Evolutionary conservation across 2,888 invertebrate genomes (phyloP).

Genomic region (Clivina fossor): DNA sequence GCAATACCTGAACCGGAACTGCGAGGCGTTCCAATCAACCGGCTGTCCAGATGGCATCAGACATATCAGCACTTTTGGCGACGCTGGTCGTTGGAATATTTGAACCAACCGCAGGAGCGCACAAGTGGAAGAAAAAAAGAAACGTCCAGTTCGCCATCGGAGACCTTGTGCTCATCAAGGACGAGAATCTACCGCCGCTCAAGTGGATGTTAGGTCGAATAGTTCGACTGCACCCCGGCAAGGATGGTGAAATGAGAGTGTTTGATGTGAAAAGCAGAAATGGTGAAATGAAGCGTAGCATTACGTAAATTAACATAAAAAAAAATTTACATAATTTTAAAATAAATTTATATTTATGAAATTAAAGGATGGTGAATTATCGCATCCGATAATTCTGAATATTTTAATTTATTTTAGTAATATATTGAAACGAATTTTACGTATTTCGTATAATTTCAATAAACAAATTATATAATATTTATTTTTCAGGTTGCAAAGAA

Average conservation of each 20-base stretch:
- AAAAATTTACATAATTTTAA: too few species aligned
- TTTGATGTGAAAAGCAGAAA: not conserved
- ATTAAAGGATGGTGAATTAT: too few species aligned
- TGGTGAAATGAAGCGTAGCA: conserved; percentile 1
- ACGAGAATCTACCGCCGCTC: conserved; percentile 1
- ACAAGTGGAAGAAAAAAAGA: too few species aligned
- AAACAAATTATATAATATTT: too few species aligned
- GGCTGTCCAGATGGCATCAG: not conserved
- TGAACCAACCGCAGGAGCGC: not conserved
- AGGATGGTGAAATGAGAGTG: not conserved
- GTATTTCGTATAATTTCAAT: too few species aligned
- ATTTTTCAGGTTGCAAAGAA: too few species aligned
- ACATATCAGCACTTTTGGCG: conserved; percentile 35
- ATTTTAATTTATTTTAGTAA: too few species aligned
- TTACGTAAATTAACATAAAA: too few species aligned
- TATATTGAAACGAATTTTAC: too few species aligned
- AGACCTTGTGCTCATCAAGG: not conserved
- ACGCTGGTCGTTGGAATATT: not conserved
- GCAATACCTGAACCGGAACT: not conserved
- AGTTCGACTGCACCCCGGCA: not conserved
- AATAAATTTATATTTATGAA: too few species aligned
- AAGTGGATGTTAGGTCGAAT: not conserved
- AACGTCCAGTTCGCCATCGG: too few species aligned
- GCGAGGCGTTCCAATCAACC: not conserved
- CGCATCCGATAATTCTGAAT: too few species aligned